phyloP scores from a whole-genome alignment of 1,140 invertebrate genomes.

The Atta texana region DNA sequence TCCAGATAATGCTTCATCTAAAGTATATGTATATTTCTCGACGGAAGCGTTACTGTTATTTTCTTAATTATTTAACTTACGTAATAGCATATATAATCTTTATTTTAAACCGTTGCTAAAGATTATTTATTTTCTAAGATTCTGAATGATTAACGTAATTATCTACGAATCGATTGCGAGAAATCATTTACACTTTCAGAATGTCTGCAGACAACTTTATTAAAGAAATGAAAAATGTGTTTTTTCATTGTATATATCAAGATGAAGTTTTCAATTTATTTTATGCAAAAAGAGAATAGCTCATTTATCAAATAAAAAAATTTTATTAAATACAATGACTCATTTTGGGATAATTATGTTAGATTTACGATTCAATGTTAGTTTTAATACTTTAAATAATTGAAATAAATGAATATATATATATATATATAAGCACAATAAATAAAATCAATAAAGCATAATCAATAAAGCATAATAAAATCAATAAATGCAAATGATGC shows the following conservation, averaged over 20 bases:
- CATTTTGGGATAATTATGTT: not conserved
- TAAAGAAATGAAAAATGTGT: not conserved
- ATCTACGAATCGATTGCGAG: not conserved
- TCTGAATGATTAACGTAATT: not conserved
- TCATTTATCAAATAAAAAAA: not conserved
- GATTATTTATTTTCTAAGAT: not conserved
- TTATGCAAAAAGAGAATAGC: not conserved
- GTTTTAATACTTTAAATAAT: not conserved
- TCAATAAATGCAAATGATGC: not conserved
- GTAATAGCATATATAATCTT: not conserved
- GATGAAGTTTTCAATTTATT: not conserved
- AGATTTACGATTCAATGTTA: not conserved
- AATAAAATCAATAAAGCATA: not conserved
- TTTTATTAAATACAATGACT: not conserved
- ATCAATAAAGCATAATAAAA: not conserved
- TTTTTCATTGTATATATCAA: not conserved
- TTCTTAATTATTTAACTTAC: constrained; percentile 22
- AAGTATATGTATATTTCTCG: not conserved
- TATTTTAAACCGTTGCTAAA: not conserved
- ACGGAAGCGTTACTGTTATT: not conserved
- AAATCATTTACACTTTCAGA: constrained; percentile 3
- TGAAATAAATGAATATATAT: not conserved
- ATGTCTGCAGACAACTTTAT: not conserved
- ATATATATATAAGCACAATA: not conserved
- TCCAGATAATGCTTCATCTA: not conserved